phyloP scores from a whole-genome alignment of 2,888 invertebrate genomes.

The Trachelus troglodyta region DNA sequence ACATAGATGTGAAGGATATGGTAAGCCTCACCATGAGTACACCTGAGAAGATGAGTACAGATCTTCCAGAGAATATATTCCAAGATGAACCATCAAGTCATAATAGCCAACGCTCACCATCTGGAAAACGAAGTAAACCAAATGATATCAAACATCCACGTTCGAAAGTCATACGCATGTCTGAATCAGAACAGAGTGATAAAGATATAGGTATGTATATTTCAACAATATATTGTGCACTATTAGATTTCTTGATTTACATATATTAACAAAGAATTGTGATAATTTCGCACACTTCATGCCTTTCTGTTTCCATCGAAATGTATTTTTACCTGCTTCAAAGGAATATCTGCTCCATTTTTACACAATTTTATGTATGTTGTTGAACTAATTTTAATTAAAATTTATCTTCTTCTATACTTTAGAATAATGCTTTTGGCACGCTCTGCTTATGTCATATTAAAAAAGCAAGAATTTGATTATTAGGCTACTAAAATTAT shows the following conservation, averaged over 20 bases:
- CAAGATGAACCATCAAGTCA: conserved; percentile 34
- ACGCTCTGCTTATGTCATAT: neutral
- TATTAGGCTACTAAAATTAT: neutral
- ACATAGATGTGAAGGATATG: conserved; percentile 51
- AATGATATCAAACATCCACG: conserved; percentile 7
- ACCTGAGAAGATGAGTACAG: conserved; percentile 39
- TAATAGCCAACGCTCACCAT: neutral
- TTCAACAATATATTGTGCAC: conserved; percentile 12
- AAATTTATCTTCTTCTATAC: neutral
- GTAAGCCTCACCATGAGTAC: conserved; percentile 40
- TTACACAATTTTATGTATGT: neutral
- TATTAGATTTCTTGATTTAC: neutral
- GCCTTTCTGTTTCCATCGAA: neutral
- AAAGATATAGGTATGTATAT: conserved; percentile 21
- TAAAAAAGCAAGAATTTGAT: neutral
- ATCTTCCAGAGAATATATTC: conserved; percentile 46
- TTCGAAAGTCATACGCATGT: conserved; percentile 9
- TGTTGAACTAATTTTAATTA: neutral
- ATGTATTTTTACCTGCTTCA: neutral
- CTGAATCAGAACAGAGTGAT: conserved; percentile 30
- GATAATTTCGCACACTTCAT: neutral
- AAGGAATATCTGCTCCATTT: neutral
- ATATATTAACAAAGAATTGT: neutral
- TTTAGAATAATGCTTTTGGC: neutral
- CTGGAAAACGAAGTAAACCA: conserved; percentile 26